Conservation (phyloP, 2,797 vertebrate genomes). For the Schizothorax lantsangensis region DNA sequence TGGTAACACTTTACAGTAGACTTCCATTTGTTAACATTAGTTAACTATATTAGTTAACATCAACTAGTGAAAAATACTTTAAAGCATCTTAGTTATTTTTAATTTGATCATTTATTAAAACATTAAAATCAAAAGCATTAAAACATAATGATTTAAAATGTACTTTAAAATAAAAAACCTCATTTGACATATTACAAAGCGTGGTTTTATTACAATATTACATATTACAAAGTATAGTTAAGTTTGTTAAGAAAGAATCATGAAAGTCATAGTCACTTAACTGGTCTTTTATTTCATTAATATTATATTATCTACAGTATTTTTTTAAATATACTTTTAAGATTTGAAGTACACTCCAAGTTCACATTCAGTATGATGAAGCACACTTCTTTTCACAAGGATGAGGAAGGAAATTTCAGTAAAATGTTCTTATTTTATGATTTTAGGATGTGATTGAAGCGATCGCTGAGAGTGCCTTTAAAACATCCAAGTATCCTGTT, state of each 20-base stretch:
- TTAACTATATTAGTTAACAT: too few species aligned
- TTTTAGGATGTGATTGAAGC: conserved; percentile 98
- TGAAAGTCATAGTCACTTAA: too few species aligned
- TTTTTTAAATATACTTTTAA: not conserved
- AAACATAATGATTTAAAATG: not conserved
- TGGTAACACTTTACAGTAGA: too few species aligned
- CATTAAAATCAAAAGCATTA: too few species aligned
- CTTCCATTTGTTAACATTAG: too few species aligned
- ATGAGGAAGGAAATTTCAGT: not conserved
- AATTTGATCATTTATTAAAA: too few species aligned
- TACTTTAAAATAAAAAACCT: too few species aligned
- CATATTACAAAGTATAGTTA: too few species aligned
- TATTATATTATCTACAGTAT: not conserved
- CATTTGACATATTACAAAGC: too few species aligned
- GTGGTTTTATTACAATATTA: not conserved
- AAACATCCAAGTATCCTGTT: conserved; percentile 92
- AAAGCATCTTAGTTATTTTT: too few species aligned
- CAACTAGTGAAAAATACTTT: too few species aligned
- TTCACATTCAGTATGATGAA: not conserved
- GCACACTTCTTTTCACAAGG: not conserved
- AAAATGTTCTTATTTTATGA: conserved; percentile 39
- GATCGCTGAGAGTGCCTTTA: conserved; percentile 96
- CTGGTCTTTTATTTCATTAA: not conserved
- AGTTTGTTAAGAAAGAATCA: too few species aligned
- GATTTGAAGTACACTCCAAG: not conserved